phyloP scores from a whole-genome alignment of 2,888 invertebrate genomes.

The Chromoteleia sp. region DNA sequence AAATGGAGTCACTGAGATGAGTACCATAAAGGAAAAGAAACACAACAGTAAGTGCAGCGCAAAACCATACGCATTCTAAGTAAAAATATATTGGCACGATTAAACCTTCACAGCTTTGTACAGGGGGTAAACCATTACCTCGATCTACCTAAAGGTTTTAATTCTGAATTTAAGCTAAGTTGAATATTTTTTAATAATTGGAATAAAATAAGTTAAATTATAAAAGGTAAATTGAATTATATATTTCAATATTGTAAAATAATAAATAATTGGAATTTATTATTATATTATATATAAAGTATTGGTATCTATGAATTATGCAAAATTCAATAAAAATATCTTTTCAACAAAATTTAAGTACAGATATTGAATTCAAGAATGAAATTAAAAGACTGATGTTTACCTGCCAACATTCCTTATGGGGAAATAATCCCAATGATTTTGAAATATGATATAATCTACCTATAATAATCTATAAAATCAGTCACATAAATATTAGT shows the following conservation, averaged over 20 bases:
- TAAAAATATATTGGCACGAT: constrained; percentile 94
- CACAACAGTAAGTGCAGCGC: constrained; percentile 90
- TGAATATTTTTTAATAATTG: neutral
- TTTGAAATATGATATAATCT: constrained; percentile 86
- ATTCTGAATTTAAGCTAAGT: too few relatives aligned
- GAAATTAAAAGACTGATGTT: neutral
- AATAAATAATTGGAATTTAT: too few relatives aligned
- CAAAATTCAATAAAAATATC: too few relatives aligned
- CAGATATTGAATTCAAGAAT: too few relatives aligned
- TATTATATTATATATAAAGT: too few relatives aligned
- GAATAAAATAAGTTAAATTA: too few relatives aligned
- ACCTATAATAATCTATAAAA: constrained; percentile 84
- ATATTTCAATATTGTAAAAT: neutral
- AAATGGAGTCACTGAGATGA: constrained; percentile 88
- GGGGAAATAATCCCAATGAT: constrained; percentile 76
- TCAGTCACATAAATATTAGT: constrained; percentile 31
- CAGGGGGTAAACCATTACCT: constrained; percentile 87
- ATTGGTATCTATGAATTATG: too few relatives aligned
- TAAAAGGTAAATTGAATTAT: too few relatives aligned
- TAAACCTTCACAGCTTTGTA: constrained; percentile 91
- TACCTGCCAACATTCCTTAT: constrained; percentile 84
- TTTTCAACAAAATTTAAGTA: too few relatives aligned
- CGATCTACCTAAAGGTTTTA: constrained; percentile 87
- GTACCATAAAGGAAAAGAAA: constrained; percentile 89
- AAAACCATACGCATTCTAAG: constrained; percentile 90